These are phyloP conservation scores for Dendroctonus valens DNA, from an alignment of 1,140 invertebrate genomes.

Conservation along the genomic window DNA sequence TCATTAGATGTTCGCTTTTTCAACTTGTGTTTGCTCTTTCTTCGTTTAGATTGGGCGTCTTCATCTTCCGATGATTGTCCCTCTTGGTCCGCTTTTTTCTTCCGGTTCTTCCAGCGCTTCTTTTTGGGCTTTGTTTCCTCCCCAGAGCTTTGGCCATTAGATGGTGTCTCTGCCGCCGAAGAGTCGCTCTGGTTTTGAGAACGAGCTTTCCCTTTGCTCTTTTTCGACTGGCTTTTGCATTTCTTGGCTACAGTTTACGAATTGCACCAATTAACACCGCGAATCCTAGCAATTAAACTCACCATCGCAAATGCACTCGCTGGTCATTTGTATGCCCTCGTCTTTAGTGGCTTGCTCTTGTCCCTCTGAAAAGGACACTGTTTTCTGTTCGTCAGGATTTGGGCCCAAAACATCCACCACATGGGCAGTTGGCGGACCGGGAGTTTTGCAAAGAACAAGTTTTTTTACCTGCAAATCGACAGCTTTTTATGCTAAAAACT, in stretches of 20 bases:
- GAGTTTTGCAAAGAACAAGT: slow-evolving; percentile 27
- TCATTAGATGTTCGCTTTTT: no score
- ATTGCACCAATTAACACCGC: not conserved
- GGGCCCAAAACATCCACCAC: slow-evolving; percentile 27
- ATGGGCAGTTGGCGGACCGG: slow-evolving; percentile 3
- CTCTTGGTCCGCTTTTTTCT: no score
- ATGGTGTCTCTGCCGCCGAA: no score
- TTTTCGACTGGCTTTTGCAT: slow-evolving; percentile 4
- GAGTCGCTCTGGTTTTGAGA: not conserved
- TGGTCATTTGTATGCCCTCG: slow-evolving; percentile 14
- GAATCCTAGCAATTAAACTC: not conserved
- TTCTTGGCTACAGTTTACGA: not conserved
- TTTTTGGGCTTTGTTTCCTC: not conserved
- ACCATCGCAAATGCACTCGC: slow-evolving; percentile 18
- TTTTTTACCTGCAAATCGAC: slow-evolving; percentile 25
- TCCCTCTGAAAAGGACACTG: slow-evolving; percentile 20
- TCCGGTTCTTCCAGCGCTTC: not conserved
- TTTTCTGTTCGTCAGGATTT: slow-evolving; percentile 13
- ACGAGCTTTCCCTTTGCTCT: slow-evolving; percentile 3
- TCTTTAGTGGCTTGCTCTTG: slow-evolving; percentile 10
- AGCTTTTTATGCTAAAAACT: not conserved
- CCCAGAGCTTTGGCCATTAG: not conserved
- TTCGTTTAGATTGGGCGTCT: no score
- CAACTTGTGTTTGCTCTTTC: no score
- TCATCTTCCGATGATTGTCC: no score